These are phyloP conservation scores for Cyanoliseus patagonus DNA, from an alignment of 2,113 vertebrate species.

Conservation along the genomic window DNA sequence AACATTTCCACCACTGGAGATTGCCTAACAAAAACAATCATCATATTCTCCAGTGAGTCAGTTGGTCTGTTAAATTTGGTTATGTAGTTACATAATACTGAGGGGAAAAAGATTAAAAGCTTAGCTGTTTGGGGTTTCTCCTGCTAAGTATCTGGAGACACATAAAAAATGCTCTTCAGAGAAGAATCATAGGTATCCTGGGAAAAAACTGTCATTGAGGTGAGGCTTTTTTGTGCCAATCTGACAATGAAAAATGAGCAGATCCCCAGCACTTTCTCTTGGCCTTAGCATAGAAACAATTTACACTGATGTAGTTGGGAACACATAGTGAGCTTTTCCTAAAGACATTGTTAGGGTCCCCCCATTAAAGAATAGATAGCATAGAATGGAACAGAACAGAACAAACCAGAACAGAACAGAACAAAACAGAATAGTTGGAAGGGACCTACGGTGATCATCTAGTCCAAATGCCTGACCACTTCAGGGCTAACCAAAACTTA, in stretches of 20 bases:
- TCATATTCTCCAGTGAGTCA: neutral
- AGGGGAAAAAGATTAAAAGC: neutral
- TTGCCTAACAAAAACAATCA: neutral
- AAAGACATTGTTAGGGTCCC: neutral
- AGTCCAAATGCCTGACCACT: neutral
- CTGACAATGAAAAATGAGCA: neutral
- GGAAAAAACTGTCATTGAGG: neutral
- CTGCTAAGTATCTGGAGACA: neutral
- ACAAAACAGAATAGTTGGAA: neutral
- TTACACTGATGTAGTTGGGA: neutral
- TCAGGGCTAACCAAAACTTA: neutral
- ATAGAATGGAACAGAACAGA: neutral
- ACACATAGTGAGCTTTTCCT: neutral
- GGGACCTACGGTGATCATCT: neutral
- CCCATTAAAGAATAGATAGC: neutral
- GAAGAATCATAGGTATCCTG: neutral
- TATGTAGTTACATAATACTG: neutral
- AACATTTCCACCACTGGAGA: neutral
- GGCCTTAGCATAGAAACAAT: neutral
- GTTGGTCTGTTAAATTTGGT: neutral
- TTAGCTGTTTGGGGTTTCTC: neutral
- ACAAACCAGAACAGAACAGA: neutral
- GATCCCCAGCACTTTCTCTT: neutral
- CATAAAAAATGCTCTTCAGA: neutral
- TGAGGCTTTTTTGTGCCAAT: neutral